These are phyloP conservation scores for Ellobius talpinus DNA, from an alignment of 2,113 vertebrate genomes.

Conservation along the genomic window DNA sequence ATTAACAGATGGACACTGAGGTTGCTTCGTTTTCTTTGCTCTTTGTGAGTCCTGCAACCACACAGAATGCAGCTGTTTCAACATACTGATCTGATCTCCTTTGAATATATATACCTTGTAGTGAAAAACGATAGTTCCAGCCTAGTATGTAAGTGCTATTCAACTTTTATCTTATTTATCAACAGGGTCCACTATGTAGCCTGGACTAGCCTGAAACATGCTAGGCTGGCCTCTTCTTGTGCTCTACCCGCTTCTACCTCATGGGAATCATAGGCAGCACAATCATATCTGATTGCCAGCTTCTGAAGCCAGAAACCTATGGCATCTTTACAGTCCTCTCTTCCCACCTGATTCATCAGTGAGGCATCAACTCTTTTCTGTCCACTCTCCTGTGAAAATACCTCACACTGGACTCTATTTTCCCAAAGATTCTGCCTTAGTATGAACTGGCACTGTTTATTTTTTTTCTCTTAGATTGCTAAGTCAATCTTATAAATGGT, in stretches of 20 bases:
- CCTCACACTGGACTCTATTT: neutral
- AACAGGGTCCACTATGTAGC: neutral
- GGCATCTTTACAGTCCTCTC: neutral
- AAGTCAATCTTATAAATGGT: neutral
- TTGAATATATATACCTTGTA: neutral
- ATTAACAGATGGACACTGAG: neutral
- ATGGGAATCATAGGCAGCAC: neutral
- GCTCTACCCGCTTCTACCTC: neutral
- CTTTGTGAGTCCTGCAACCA: neutral
- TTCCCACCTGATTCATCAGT: neutral
- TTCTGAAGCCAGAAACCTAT: slow-evolving; percentile 10
- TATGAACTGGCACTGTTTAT: neutral
- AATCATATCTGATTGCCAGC: neutral
- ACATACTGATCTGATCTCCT: neutral
- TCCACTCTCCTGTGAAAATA: neutral
- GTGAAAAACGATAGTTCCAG: neutral
- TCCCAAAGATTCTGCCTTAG: neutral
- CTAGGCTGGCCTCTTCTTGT: neutral
- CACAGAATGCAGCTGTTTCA: neutral
- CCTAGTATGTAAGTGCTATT: neutral
- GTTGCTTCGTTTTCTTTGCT: neutral
- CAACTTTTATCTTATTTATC: neutral
- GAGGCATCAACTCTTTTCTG: neutral
- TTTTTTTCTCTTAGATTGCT: neutral
- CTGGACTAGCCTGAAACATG: neutral